Percentiles rank a stretch among this genome's conserved stretches.
phyloP scores from a whole-genome alignment of 1,140 invertebrate species.

The Laodelphax striatellus region DNA sequence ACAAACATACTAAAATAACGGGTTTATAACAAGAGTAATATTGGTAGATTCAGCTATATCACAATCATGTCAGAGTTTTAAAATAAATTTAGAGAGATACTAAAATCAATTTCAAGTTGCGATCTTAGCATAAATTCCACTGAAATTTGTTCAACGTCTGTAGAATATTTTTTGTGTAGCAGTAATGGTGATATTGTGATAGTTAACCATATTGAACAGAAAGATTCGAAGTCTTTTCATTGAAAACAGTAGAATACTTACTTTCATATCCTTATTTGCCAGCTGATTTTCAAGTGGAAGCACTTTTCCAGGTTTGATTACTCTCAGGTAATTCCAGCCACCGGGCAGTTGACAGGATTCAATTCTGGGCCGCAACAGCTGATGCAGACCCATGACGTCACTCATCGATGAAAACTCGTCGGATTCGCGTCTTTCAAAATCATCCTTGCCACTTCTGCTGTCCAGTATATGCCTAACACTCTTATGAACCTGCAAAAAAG shows the following conservation, averaged over 20 bases:
- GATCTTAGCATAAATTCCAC: no score
- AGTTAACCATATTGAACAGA: no score
- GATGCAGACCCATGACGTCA: conserved; percentile 13
- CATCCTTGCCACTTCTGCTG: background rate
- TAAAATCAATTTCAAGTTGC: no score
- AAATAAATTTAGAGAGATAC: no score
- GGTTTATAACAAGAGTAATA: no score
- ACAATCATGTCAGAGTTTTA: no score
- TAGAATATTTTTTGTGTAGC: no score
- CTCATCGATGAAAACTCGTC: conserved; percentile 17
- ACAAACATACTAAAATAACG: no score
- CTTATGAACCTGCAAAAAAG: background rate
- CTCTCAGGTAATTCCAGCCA: conserved; percentile 30
- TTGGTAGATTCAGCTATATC: no score
- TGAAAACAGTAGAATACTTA: conserved; percentile 19
- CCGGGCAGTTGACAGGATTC: conserved; percentile 29
- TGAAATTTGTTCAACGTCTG: no score
- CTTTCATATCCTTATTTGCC: conserved; percentile 12
- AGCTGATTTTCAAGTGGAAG: conserved; percentile 1
- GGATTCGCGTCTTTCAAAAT: conserved; percentile 4
- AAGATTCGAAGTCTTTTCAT: no score
- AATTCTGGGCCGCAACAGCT: conserved; percentile 10
- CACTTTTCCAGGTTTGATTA: conserved; percentile 26
- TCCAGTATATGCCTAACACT: background rate
- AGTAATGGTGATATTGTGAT: no score